These are phyloP conservation scores for Megastigmus dorsalis DNA, from an alignment of 2,888 invertebrate species.

Conservation along the genomic window DNA sequence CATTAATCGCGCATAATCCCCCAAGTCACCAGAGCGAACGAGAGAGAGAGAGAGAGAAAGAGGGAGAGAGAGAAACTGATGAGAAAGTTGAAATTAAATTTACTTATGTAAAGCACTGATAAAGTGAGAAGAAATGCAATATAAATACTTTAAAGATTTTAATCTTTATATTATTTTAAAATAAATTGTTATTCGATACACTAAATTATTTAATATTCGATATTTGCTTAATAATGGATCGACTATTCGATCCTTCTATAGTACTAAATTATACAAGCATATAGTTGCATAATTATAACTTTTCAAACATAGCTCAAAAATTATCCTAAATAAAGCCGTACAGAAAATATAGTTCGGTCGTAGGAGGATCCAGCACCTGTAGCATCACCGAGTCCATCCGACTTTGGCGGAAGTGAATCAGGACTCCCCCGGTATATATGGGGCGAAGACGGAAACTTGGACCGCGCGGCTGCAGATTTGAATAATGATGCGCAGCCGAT, in stretches of 20 bases:
- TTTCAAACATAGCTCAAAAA: conserved; percentile 11
- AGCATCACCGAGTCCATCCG: conserved; percentile 23
- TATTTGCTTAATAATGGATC: too few relatives aligned
- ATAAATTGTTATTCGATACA: too few relatives aligned
- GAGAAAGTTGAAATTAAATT: conserved; percentile 21
- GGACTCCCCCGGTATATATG: not conserved
- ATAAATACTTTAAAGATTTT: not conserved
- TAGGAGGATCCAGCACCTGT: not conserved
- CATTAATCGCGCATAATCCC: conserved; percentile 50
- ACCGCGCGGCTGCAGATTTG: conserved; percentile 52
- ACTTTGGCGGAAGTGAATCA: conserved; percentile 44
- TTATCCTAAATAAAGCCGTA: not conserved
- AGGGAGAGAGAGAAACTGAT: not conserved
- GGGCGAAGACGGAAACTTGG: conserved; percentile 16
- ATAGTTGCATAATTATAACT: too few relatives aligned
- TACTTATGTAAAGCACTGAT: not conserved
- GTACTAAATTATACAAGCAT: too few relatives aligned
- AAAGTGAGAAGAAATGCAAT: not conserved
- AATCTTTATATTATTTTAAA: too few relatives aligned
- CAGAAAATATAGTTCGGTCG: not conserved
- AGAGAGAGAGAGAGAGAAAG: not conserved
- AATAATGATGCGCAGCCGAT: conserved; percentile 56
- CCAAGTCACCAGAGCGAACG: too few relatives aligned
- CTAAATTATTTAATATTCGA: too few relatives aligned
- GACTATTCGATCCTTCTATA: too few relatives aligned